Base-by-base conservation (phyloP, 1,140 invertebrate genomes). In the Gryon sp. region DNA sequence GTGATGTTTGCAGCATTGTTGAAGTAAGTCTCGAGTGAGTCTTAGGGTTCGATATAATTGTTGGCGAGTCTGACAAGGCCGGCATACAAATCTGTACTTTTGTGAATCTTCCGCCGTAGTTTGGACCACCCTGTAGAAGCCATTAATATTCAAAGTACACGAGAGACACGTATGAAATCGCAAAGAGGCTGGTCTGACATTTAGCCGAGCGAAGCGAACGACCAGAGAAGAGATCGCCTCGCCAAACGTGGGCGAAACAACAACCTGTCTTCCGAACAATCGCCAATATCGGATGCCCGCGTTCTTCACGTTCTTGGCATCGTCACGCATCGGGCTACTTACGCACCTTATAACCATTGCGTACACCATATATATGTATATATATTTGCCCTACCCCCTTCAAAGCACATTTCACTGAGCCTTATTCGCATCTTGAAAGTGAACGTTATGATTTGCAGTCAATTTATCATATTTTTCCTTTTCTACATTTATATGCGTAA, bases 101-200 rank as follows among this genome's bases (percentile, higher is more conserved):
- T 75, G 69, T 73, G 59, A 75, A 75, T 75, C 72, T 55, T 59
- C 41, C 60, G 72, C 30, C 50, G 38, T 62, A 66, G 66, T 75
- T 77, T 70, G 76, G 81, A 81, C 81, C 81, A 78, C 81, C 79
- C 78, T 53, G 79, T 78, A 80, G 76, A 80, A 69, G 22, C 76
- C 70, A 80, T 83, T 83, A 81, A 81, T 81, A 83, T 83, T 81
- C 81, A 78, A 81, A 80, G 81, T 81, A 79, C 76, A 80, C 69
- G 72, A 79, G 74, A 80, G 74, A 66, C 69, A 76, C 73, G 76
- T 76, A 80, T 80, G 76, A 82, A 80, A 80, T 72, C 65, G 79
- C 57, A 75, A 81, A 77, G 76, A 81, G 76, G 73, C 76, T 72
- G 78, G 73, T 55, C 80, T 83, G 81, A 83, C 80, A 83, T 83